Conservation (phyloP, 2,113 vertebrate genomes). For the human (Homo sapiens) region GRCh38 chr9:120855501-120856000, state of each 20-base stretch:
- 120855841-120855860: neutral
- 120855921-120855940: neutral
- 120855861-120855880: neutral
- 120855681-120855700: constrained; percentile 84
- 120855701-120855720: constrained; percentile 81
- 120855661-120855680: constrained; percentile 76
- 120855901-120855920: neutral
- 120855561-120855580: neutral
- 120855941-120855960: neutral
- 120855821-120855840: neutral
- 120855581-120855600: neutral
- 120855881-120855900: neutral
- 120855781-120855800: constrained; percentile 76
- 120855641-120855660: neutral
- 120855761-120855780: constrained; percentile 77
- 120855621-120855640: neutral
- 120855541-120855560: neutral
- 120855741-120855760: constrained; percentile 85
- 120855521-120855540: neutral
- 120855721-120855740: constrained; percentile 84
- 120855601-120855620: neutral
- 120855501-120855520: neutral
- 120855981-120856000: neutral
- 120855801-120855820: constrained; percentile 30
- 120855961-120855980: neutral